Evolutionary conservation across 2,888 invertebrate species (phyloP).

Genomic region (Lydus trimaculatus): DNA sequence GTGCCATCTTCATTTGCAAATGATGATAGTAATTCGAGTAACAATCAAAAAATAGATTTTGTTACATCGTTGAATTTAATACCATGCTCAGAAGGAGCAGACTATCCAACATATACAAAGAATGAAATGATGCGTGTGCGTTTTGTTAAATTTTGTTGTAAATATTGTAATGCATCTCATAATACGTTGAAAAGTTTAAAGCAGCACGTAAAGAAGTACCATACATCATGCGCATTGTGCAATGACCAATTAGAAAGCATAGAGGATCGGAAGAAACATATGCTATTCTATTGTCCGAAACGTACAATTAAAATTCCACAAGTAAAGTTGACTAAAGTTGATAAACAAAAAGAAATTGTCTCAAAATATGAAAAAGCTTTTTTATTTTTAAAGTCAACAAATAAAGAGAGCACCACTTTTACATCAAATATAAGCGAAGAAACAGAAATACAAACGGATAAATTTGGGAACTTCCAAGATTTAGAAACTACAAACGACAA

Average conservation of each 20-base stretch:
- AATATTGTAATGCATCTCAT: conserved; percentile 40
- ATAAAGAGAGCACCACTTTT: too few species aligned
- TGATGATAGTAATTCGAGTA: neutral
- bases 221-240: conserved; percentile 45
- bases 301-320: conserved; percentile 33
- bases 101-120: neutral
- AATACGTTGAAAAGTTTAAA: conserved; percentile 33
- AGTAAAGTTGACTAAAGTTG: conserved; percentile 36
- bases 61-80: conserved; percentile 24
- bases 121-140: neutral
- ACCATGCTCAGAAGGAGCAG: neutral
- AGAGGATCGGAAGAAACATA: conserved; percentile 36
- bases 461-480: too few species aligned
- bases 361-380: conserved; percentile 37
- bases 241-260: conserved; percentile 36
- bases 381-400: conserved; percentile 13
- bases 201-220: conserved; percentile 34
- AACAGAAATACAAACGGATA: too few species aligned
- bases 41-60: neutral
- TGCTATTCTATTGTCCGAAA: conserved; percentile 34
- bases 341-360: conserved; percentile 31
- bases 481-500: conserved; percentile 14
- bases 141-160: conserved; percentile 34
- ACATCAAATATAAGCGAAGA: too few species aligned
- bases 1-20: neutral